These are phyloP conservation scores for Nothobranchius furzeri DNA, from an alignment of 2,113 vertebrate species.

Conservation along the genomic window DNA sequence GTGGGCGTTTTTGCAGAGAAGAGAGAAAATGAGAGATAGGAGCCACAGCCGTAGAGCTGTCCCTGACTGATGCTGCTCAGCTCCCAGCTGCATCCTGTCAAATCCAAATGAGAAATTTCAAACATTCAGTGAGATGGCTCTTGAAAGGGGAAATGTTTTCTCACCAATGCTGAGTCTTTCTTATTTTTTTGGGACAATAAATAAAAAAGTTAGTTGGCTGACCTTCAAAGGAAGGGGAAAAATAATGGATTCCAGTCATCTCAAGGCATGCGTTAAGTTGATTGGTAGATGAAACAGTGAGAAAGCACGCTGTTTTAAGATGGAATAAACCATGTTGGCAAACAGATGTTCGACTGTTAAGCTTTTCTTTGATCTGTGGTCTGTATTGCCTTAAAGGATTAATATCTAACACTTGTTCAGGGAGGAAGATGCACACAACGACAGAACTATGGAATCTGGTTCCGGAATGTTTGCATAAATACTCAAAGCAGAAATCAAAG, in stretches of 20 bases:
- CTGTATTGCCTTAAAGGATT: slow-evolving; percentile 44
- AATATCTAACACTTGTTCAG: slow-evolving; percentile 44
- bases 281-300: slow-evolving; percentile 67
- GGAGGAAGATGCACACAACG: slow-evolving; percentile 25
- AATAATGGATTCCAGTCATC: slow-evolving; percentile 72
- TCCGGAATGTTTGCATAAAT: slow-evolving; percentile 36
- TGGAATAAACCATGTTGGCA: slow-evolving; percentile 55
- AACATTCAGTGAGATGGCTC: slow-evolving; percentile 67
- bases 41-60: slow-evolving; percentile 60
- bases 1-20: slow-evolving; percentile 60
- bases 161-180: slow-evolving; percentile 45
- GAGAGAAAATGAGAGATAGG: slow-evolving; percentile 65
- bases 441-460: slow-evolving; percentile 23
- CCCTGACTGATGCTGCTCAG: slow-evolving; percentile 67
- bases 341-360: slow-evolving; percentile 41
- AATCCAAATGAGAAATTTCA: slow-evolving; percentile 77
- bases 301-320: slow-evolving; percentile 57
- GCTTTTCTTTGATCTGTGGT: slow-evolving; percentile 46
- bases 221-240: slow-evolving; percentile 69
- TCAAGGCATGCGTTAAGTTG: slow-evolving; percentile 67
- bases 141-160: slow-evolving; percentile 73
- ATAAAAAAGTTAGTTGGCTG: slow-evolving; percentile 76
- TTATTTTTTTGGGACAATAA: slow-evolving; percentile 61
- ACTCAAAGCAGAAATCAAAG: slow-evolving; percentile 38
- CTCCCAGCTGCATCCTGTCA: slow-evolving; percentile 72